Conservation (phyloP, 2,888 invertebrate genomes). For the Sipunculus nudus region DNA sequence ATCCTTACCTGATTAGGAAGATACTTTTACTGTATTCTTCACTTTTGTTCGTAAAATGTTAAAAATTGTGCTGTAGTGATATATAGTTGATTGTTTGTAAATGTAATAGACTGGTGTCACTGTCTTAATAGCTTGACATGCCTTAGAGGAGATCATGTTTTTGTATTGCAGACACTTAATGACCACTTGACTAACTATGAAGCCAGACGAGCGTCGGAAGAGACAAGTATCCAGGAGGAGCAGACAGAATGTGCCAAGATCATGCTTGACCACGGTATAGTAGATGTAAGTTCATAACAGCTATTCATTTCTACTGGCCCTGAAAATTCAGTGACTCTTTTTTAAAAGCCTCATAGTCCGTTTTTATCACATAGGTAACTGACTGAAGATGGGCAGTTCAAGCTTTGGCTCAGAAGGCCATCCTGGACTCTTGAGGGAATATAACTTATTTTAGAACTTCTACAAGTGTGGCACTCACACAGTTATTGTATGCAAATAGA, state of each 20-base stretch:
- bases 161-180: slow-evolving; percentile 44
- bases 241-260: slow-evolving; percentile 57
- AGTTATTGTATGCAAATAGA: too few relatives aligned
- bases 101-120: too few relatives aligned
- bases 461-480: too few relatives aligned
- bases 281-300: slow-evolving; percentile 46
- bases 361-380: background rate
- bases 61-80: too few relatives aligned
- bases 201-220: slow-evolving; percentile 54
- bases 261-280: slow-evolving; percentile 56
- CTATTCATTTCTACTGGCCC: background rate
- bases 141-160: too few relatives aligned
- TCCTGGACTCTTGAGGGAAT: too few relatives aligned
- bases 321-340: background rate
- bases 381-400: background rate
- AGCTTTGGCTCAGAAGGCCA: background rate
- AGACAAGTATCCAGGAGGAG: slow-evolving; percentile 50
- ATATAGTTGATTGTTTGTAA: too few relatives aligned
- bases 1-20: too few relatives aligned
- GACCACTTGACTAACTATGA: slow-evolving; percentile 61
- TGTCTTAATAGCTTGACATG: too few relatives aligned
- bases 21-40: too few relatives aligned
- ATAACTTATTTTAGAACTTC: too few relatives aligned
- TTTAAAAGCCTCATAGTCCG: background rate
- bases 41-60: too few relatives aligned